Percentiles rank a stretch among this genome's conserved stretches.
Evolutionary conservation across 2,888 invertebrate genomes (phyloP).

Genomic region (Apocheima hispidaria): DNA sequence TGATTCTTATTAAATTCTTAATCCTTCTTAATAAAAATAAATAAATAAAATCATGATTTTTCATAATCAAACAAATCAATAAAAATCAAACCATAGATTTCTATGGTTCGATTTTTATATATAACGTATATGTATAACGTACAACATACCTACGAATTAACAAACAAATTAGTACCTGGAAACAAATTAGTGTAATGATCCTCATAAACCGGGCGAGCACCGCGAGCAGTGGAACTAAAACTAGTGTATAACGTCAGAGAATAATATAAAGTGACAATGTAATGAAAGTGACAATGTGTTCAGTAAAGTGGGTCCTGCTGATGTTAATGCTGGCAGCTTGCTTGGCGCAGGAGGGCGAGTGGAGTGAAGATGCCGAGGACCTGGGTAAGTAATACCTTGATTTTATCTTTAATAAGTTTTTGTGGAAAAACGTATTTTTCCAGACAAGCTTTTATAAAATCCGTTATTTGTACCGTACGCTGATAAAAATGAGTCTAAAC

Average conservation of each 20-base stretch:
- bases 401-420: not conserved
- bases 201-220: slow-evolving; percentile 35
- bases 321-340: slow-evolving; percentile 77
- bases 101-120: too few species aligned
- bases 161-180: too few species aligned
- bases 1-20: too few species aligned
- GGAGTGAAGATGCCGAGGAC: slow-evolving; percentile 83
- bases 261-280: slow-evolving; percentile 58
- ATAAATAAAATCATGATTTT: too few species aligned
- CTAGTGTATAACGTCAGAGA: slow-evolving; percentile 44
- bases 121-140: too few species aligned
- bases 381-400: slow-evolving; percentile 64
- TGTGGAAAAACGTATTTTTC: not conserved
- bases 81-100: too few species aligned
- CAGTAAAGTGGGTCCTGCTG: slow-evolving; percentile 76
- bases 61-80: too few species aligned
- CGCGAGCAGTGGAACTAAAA: slow-evolving; percentile 46
- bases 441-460: too few species aligned
- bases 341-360: slow-evolving; percentile 82
- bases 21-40: too few species aligned
- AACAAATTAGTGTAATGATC: slow-evolving; percentile 27
- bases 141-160: too few species aligned
- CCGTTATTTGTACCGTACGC: too few species aligned
- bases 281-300: slow-evolving; percentile 69
- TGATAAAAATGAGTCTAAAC: too few species aligned